phyloP scores from a whole-genome alignment of 1,140 invertebrate genomes.

The Cyrtorhinus lividipennis region DNA sequence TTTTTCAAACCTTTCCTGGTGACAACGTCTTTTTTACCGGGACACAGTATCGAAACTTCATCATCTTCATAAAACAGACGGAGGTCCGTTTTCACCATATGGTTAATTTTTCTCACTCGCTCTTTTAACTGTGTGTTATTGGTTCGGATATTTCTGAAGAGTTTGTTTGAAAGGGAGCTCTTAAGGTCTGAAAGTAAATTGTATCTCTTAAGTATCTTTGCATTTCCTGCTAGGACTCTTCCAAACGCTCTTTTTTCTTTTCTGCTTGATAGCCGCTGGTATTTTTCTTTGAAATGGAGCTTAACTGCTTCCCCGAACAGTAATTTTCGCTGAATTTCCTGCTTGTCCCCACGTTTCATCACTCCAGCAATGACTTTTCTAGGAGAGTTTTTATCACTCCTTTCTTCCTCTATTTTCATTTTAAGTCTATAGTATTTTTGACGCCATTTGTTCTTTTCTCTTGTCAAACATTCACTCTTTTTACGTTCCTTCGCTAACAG shows the following conservation, averaged over 20 bases:
- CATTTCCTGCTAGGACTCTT: neutral
- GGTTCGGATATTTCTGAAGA: neutral
- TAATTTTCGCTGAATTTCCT: neutral
- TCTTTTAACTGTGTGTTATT: neutral
- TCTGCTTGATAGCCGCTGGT: neutral
- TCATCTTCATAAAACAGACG: conserved; percentile 19
- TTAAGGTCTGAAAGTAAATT: neutral
- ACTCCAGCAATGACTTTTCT: neutral
- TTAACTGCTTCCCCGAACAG: neutral
- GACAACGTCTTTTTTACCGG: conserved; percentile 20
- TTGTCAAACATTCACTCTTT: neutral
- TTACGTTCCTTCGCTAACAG: neutral
- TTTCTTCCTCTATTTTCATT: no score
- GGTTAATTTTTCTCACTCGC: conserved; percentile 13
- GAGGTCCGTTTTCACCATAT: conserved; percentile 15
- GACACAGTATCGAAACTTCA: conserved; percentile 16
- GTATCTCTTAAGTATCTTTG: neutral
- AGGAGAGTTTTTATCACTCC: neutral
- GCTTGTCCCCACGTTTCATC: neutral
- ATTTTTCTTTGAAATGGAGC: neutral
- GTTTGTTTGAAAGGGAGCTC: neutral
- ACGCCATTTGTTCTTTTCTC: neutral
- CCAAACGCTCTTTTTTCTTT: neutral
- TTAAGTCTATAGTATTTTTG: neutral
- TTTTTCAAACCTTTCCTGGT: conserved; percentile 17